phyloP scores from a whole-genome alignment of 2,113 vertebrate species.

The Platichthys flesus region DNA sequence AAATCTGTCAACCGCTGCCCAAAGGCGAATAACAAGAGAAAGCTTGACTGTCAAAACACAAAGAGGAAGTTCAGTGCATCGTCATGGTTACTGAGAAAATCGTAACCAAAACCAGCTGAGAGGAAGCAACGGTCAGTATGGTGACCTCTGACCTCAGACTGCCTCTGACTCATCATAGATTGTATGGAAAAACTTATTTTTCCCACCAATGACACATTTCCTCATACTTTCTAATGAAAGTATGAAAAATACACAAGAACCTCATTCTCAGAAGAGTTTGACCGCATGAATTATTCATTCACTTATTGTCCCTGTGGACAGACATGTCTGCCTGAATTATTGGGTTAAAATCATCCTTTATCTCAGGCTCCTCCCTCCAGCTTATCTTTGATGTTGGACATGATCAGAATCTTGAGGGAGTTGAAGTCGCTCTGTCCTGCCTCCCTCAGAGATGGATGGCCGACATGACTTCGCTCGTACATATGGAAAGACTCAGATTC shows the following conservation, averaged over 20 bases:
- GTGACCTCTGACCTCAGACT: conserved; percentile 30
- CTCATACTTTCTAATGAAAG: background rate
- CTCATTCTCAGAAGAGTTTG: too few species aligned
- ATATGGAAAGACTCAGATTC: background rate
- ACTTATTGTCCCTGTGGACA: too few species aligned
- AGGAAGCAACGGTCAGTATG: conserved; percentile 1
- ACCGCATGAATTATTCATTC: too few species aligned
- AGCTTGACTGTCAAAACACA: background rate
- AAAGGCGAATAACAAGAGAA: too few species aligned
- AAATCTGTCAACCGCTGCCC: conserved; percentile 9
- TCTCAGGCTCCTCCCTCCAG: too few species aligned
- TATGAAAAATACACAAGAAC: too few species aligned
- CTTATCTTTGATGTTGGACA: too few species aligned
- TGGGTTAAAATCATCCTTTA: too few species aligned
- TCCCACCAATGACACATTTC: background rate
- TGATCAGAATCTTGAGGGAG: too few species aligned
- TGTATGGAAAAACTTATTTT: background rate
- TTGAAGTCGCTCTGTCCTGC: too few species aligned
- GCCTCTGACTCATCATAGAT: background rate
- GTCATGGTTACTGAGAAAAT: conserved; percentile 4
- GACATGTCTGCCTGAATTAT: too few species aligned
- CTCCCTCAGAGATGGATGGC: too few species aligned
- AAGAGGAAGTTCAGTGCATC: conserved; percentile 23
- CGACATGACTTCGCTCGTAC: background rate
- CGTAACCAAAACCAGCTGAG: conserved; percentile 2